Percentiles rank a stretch among this genome's conserved stretches.
phyloP scores from a whole-genome alignment of 1,140 invertebrate species.

The Aradophagus sp. region DNA sequence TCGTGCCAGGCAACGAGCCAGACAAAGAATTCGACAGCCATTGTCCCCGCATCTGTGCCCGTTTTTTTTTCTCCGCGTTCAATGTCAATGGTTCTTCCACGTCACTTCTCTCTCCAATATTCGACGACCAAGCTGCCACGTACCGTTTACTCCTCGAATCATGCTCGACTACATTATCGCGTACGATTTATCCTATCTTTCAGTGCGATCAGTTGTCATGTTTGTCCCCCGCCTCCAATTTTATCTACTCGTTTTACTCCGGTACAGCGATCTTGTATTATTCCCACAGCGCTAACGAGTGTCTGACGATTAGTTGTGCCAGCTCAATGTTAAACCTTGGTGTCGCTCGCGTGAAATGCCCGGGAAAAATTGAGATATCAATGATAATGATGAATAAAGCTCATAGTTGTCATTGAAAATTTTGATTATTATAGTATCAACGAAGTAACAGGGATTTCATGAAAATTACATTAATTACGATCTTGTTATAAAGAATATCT shows the following conservation, averaged over 20 bases:
- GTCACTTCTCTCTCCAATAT: conserved; percentile 50
- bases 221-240: conserved; percentile 26
- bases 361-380: no score
- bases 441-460: no score
- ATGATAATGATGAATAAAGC: no score
- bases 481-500: no score
- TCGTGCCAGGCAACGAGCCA: conserved; percentile 44
- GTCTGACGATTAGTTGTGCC: conserved; percentile 10
- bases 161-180: conserved; percentile 42
- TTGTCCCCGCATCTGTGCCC: conserved; percentile 59
- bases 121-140: conserved; percentile 16
- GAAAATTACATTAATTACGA: no score
- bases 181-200: conserved; percentile 43
- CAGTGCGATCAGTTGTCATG: conserved; percentile 44
- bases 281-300: conserved; percentile 27
- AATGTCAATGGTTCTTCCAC: conserved; percentile 64
- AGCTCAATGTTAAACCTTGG: no score
- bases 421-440: no score
- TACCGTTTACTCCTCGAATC: conserved; percentile 29
- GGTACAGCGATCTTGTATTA: conserved; percentile 33
- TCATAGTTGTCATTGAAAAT: no score
- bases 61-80: conserved; percentile 57
- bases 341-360: no score
- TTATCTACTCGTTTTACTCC: conserved; percentile 23
- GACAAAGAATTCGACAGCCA: conserved; percentile 64